Percentiles rank a stretch among this genome's conserved stretches.
Conservation (phyloP, 2,797 vertebrate genomes). For the Hylomyscus alleni region DNA sequence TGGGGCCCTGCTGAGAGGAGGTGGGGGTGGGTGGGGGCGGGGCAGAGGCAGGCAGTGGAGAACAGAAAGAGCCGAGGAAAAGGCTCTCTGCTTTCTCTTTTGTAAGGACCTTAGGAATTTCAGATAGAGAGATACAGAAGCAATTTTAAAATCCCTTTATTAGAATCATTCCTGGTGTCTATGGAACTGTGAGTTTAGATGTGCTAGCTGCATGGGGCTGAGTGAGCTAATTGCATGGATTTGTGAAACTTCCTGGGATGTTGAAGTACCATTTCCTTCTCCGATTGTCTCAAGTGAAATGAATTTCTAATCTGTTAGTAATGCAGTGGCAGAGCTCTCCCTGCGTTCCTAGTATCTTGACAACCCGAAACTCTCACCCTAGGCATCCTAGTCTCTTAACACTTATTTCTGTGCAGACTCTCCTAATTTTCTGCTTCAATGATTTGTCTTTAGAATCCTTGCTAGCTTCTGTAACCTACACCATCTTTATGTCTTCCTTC, state of each 20-base stretch:
- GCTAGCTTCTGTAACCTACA: not conserved
- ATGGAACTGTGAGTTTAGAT: not conserved
- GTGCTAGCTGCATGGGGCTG: not conserved
- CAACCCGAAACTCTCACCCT: not conserved
- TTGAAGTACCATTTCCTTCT: not conserved
- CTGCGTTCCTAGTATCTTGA: not conserved
- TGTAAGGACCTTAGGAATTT: slow-evolving; percentile 3
- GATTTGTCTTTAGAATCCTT: not conserved
- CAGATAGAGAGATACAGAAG: not conserved
- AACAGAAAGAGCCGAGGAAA: not conserved
- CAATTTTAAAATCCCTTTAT: slow-evolving; percentile 12
- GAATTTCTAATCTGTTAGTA: not conserved
- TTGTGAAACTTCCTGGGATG: not conserved
- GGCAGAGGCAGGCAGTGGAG: no score
- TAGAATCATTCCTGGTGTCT: not conserved
- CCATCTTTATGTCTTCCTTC: not conserved
- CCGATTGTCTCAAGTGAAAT: not conserved
- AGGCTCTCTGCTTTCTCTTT: not conserved
- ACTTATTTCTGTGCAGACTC: not conserved
- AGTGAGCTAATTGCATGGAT: not conserved
- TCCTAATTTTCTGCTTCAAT: not conserved
- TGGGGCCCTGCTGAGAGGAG: not conserved
- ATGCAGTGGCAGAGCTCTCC: not conserved
- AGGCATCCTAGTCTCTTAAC: not conserved
- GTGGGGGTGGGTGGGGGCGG: not conserved